phyloP scores from a whole-genome alignment of 1,140 invertebrate species.

The Drosophila pseudoananassae region DNA sequence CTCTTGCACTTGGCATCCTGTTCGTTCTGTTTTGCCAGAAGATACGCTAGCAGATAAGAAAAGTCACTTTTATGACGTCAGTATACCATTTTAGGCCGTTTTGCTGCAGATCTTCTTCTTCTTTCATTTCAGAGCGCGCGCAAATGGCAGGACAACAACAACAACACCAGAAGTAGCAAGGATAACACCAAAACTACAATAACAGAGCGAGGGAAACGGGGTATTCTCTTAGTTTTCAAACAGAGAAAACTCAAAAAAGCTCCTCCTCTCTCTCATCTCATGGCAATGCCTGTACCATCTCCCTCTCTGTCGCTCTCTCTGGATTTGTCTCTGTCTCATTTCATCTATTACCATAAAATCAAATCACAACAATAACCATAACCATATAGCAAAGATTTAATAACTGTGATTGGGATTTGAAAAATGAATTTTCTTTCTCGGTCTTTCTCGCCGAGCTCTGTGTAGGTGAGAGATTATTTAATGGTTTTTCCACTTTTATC shows the following conservation, averaged over 20 bases:
- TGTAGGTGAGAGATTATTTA: conserved; percentile 78
- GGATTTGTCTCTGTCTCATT: conserved; percentile 15
- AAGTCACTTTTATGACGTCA: conserved; percentile 82
- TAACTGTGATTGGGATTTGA: conserved; percentile 82
- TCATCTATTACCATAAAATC: conserved; percentile 80
- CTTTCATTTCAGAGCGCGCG: conserved; percentile 57
- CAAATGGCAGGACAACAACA: conserved; percentile 53
- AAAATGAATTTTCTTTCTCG: conserved; percentile 80
- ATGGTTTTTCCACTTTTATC: conserved; percentile 57
- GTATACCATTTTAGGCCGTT: conserved; percentile 77
- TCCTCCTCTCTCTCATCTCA: background rate
- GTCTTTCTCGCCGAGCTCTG: conserved; percentile 36
- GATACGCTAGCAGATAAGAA: conserved; percentile 77
- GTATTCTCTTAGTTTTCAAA: conserved; percentile 37
- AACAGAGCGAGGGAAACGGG: conserved; percentile 52
- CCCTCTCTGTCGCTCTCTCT: background rate
- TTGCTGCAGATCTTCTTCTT: conserved; percentile 14
- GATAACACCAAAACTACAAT: conserved; percentile 55
- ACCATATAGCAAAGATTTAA: conserved; percentile 82
- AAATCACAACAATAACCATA: conserved; percentile 82
- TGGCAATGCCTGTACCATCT: background rate
- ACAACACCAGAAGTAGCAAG: conserved; percentile 36
- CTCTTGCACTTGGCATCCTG: conserved; percentile 45
- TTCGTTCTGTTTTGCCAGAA: conserved; percentile 59
- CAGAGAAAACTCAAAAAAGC: conserved; percentile 21